Percentiles rank a stretch among this genome's conserved stretches.
These are phyloP conservation scores for Scyliorhinus canicula DNA, from an alignment of 2,797 vertebrate genomes.

Conservation along the genomic window DNA sequence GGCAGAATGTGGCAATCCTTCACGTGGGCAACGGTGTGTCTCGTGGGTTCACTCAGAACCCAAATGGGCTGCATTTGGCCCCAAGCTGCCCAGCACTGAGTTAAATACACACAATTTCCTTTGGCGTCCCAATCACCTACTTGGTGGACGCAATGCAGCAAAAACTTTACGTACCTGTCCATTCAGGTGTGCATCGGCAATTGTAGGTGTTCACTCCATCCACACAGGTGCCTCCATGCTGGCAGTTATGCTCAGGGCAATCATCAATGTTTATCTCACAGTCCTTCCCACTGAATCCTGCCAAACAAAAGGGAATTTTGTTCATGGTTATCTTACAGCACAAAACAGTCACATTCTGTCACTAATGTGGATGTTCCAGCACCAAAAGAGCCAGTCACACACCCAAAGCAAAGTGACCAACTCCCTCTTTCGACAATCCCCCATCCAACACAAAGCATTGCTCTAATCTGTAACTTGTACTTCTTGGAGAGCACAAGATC, in stretches of 20 bases:
- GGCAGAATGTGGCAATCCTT: no score
- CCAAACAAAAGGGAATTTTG: neutral
- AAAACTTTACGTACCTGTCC: conserved; percentile 72
- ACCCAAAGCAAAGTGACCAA: neutral
- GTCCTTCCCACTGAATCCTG: conserved; percentile 83
- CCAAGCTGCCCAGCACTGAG: no score
- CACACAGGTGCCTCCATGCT: conserved; percentile 83
- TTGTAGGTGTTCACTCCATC: conserved; percentile 93
- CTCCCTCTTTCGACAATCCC: neutral
- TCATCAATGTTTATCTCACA: conserved; percentile 86
- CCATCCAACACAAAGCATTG: neutral
- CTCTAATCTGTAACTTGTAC: neutral
- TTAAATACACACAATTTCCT: neutral
- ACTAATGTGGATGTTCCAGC: neutral
- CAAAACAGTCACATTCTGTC: neutral
- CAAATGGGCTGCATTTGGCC: no score
- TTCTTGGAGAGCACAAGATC: neutral
- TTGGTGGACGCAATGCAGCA: neutral
- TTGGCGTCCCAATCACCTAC: accelerated
- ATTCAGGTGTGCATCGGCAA: conserved; percentile 87
- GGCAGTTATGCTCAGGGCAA: conserved; percentile 81
- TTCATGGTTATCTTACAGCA: neutral
- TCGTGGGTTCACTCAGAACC: no score
- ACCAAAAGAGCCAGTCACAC: neutral
- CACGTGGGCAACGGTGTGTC: no score